Conservation (phyloP, 2,113 vertebrate species). For the Tachuris rubrigastra region DNA sequence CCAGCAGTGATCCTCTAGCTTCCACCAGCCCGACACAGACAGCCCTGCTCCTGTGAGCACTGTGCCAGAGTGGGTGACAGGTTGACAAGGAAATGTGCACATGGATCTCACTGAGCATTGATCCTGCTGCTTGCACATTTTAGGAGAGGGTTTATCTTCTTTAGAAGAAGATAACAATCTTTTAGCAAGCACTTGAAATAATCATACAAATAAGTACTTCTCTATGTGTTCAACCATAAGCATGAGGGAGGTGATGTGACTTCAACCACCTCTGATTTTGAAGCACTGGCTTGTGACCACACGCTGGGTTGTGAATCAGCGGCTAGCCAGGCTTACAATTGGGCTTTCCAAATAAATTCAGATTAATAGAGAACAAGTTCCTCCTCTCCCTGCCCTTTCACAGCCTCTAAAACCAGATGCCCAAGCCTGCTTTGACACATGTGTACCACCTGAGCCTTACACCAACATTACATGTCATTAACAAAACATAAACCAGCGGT, state of each 20-base stretch:
- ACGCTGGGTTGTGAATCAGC: background rate
- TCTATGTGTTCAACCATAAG: background rate
- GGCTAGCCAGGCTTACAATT: background rate
- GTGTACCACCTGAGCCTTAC: background rate
- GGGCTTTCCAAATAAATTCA: background rate
- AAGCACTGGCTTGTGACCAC: background rate
- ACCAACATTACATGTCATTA: background rate
- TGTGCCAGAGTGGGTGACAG: accelerated
- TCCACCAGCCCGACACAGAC: background rate
- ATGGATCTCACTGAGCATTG: background rate
- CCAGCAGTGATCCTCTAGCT: background rate
- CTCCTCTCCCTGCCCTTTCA: background rate
- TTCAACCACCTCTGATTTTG: background rate
- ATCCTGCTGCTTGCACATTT: background rate
- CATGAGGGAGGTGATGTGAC: background rate
- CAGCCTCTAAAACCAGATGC: background rate
- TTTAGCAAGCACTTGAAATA: background rate
- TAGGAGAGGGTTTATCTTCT: background rate
- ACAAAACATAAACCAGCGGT: conserved; percentile 11
- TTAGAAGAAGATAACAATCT: background rate
- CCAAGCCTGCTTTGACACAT: background rate
- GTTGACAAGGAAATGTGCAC: accelerated
- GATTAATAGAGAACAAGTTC: background rate
- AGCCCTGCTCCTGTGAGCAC: background rate
- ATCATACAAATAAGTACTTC: background rate